These are phyloP conservation scores for Torymus aiolomorphi DNA, from an alignment of 2,888 invertebrate species.

Conservation along the genomic window DNA sequence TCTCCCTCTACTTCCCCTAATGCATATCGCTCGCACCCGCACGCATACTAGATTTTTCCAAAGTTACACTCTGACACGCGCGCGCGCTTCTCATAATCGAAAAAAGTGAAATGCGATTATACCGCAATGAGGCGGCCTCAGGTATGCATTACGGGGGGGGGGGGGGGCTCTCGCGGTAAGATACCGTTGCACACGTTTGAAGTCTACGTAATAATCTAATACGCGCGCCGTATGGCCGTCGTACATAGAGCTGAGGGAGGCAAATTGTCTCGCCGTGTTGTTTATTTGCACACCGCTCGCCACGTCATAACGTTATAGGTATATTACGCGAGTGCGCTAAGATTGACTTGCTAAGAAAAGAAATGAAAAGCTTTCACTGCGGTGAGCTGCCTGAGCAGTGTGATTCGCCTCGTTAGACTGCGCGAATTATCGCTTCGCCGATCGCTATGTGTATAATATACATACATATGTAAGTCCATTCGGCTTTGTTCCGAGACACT, in stretches of 20 bases:
- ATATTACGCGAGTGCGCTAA: slow-evolving; percentile 4
- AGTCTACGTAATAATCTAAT: slow-evolving; percentile 38
- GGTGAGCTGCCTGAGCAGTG: no score
- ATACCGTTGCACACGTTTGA: slow-evolving; percentile 2
- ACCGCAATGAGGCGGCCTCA: slow-evolving; percentile 33
- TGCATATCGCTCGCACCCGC: neutral
- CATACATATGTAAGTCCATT: no score
- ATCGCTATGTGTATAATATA: no score
- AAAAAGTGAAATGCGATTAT: slow-evolving; percentile 54
- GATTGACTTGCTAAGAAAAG: slow-evolving; percentile 5
- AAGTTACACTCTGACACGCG: neutral
- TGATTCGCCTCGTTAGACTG: no score
- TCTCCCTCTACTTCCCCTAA: no score
- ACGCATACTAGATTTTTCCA: neutral
- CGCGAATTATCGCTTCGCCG: no score
- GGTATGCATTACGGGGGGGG: slow-evolving; percentile 29
- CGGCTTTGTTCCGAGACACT: no score
- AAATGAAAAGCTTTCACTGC: slow-evolving; percentile 6
- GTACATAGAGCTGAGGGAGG: neutral
- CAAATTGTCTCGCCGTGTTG: slow-evolving; percentile 24
- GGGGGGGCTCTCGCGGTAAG: neutral
- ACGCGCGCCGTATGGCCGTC: neutral
- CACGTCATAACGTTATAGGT: slow-evolving; percentile 7
- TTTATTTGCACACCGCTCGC: slow-evolving; percentile 6
- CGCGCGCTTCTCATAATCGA: slow-evolving; percentile 39